Evolutionary conservation across 1,140 invertebrate genomes (phyloP).

Genomic region (Drosophila mojavensis): DNA sequence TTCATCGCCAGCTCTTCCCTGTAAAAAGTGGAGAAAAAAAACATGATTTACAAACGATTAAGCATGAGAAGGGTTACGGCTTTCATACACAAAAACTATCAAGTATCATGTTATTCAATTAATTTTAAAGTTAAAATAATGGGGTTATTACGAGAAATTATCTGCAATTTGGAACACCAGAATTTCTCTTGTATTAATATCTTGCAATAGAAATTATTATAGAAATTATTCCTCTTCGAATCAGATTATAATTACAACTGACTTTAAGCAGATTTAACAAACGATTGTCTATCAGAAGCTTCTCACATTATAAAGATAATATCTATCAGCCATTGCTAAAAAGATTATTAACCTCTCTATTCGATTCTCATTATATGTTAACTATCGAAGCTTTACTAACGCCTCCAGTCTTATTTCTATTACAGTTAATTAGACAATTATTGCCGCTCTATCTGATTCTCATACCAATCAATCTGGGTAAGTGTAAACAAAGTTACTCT

Average conservation of each 20-base stretch:
- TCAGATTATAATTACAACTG: no score
- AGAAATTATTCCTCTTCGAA: no score
- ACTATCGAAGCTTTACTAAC: not conserved
- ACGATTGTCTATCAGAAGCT: no score
- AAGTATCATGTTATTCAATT: not conserved
- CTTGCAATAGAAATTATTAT: no score
- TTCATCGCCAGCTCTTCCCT: conserved; percentile 99
- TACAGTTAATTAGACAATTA: not conserved
- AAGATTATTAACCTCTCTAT: not conserved
- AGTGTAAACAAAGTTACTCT: conserved; percentile 44
- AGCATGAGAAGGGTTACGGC: not conserved
- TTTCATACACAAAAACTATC: not conserved
- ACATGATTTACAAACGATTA: conserved; percentile 25
- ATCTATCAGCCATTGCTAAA: no score
- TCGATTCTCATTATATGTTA: not conserved
- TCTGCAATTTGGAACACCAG: no score
- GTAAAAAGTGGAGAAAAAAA: conserved; percentile 63
- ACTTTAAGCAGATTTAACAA: no score
- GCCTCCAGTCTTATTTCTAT: not conserved
- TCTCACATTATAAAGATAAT: no score
- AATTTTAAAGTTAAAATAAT: no score
- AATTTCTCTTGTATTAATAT: no score
- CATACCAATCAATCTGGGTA: conserved; percentile 21
- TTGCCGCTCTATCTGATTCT: conserved; percentile 16
- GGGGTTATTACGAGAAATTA: no score